Conservation (phyloP, 2,113 vertebrate species). For the Prunella fulvescens region DNA sequence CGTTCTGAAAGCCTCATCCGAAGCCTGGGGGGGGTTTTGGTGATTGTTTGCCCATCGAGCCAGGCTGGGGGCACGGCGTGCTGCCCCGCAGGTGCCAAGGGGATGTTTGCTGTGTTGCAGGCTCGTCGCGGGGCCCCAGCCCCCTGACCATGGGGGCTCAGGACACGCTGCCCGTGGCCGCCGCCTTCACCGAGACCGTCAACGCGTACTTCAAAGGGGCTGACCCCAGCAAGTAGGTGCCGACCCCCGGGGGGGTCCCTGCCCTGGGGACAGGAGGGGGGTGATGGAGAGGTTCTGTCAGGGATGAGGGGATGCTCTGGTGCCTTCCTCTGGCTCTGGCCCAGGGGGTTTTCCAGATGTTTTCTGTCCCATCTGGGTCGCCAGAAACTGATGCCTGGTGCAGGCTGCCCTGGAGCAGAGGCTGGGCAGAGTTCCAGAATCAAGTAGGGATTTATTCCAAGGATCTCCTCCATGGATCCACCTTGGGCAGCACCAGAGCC, state of each 20-base stretch:
- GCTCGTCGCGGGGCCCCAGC: constrained; percentile 93
- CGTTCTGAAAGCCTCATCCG: background rate
- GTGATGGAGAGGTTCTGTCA: rapidly evolving
- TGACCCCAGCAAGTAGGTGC: constrained; percentile 92
- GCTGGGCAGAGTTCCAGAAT: background rate
- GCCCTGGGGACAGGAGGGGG: background rate
- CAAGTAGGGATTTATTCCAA: background rate
- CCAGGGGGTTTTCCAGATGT: background rate
- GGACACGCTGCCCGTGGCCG: constrained; percentile 95
- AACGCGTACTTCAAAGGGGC: constrained; percentile 98
- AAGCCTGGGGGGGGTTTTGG: background rate
- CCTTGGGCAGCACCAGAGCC: too few species aligned
- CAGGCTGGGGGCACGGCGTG: background rate
- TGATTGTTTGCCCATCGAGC: background rate
- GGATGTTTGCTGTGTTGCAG: constrained; percentile 69
- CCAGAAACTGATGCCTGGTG: background rate
- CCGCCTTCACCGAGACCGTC: constrained; percentile 96
- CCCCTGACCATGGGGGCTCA: constrained; percentile 98
- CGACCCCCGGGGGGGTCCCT: rapidly evolving
- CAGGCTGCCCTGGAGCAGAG: background rate
- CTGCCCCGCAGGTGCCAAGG: background rate
- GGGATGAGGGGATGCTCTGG: background rate
- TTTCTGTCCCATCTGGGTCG: background rate
- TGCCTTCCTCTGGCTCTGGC: background rate
- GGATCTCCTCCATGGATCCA: background rate